Percentiles rank a stretch among this genome's conserved stretches.
These are phyloP conservation scores for Ariolimax columbianus DNA, from an alignment of 2,888 invertebrate genomes.

Conservation along the genomic window DNA sequence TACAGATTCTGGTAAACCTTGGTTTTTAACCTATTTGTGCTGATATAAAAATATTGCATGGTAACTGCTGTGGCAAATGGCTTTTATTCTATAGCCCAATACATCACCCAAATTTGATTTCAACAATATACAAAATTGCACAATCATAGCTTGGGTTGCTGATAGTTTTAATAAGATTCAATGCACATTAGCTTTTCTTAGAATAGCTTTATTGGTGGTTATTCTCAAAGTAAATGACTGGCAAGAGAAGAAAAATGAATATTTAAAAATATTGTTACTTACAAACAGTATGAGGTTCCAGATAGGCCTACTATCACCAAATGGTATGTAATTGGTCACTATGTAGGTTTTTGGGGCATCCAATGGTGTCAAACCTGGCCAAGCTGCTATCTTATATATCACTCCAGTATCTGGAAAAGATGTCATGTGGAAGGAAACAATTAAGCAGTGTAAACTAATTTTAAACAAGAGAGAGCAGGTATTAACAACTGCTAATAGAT, in stretches of 20 bases:
- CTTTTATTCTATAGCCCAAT: too few species aligned
- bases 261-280: slow-evolving; percentile 46
- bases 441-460: too few species aligned
- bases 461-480: too few species aligned
- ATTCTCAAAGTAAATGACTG: neutral
- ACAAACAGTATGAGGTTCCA: slow-evolving; percentile 63
- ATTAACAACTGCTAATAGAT: too few species aligned
- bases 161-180: too few species aligned
- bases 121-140: too few species aligned
- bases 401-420: slow-evolving; percentile 63
- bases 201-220: neutral
- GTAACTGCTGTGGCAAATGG: too few species aligned
- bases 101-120: too few species aligned
- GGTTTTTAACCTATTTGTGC: too few species aligned
- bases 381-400: slow-evolving; percentile 64
- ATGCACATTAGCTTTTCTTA: neutral
- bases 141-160: neutral
- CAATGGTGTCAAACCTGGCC: slow-evolving; percentile 52
- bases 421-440: too few species aligned
- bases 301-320: slow-evolving; percentile 56
- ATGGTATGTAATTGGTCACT: slow-evolving; percentile 57
- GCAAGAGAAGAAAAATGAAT: neutral
- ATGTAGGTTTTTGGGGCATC: slow-evolving; percentile 57
- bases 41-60: too few species aligned
- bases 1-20: too few species aligned